Evolutionary conservation across 2,113 vertebrate genomes (phyloP), one percentile per base, ranked within the genome.

Genomic region (Nyctibius bracteatus): DNA sequence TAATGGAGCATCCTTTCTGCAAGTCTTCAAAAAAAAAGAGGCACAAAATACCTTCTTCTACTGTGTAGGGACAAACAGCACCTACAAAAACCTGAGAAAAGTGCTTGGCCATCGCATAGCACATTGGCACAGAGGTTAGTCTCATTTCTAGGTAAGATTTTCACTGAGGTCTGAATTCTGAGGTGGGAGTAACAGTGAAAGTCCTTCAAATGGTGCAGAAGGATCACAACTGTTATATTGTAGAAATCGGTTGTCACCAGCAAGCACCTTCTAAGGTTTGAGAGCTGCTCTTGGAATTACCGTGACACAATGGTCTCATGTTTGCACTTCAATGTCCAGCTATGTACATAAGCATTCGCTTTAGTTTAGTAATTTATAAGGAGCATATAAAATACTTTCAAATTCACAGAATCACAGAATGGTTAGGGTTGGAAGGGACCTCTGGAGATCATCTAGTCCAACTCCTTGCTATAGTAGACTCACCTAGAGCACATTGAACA

Each of bases 301-400:
- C 6, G 6, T 1, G 5, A 25, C 8, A 24, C 0, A 1, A 21
- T n/a, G n/a, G 30, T 63, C 33, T 37, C 49, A 44, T 3, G 10
- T 12, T 46, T 67, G 49, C n/a, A 24, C 12, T 70, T 70, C 49
- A 31, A 1, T 2, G 1, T 58, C 39, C 57, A 68, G 27, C 21
- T 87, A 62, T 31, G 16, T 31, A 55, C 8, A 12, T 12, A 43
- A 62, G 1, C 9, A 30, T 43, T 85, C 1, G 0, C 9, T 63
- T 84, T 3, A 65, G 27, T 58, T 25, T 55, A 59, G 49, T 5
- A 33, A 30, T 37, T 82, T 52, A 16, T 37, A 72, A 22, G 4
- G 3, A 67, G 4, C 16, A 66, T 16, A 27, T 9, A 44, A 39
- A 43, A 52, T 31, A 44, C 37, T 44, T 77, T 37, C 27, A 59